phyloP scores from a whole-genome alignment of 2,113 vertebrate genomes.

The Grammomys dolichurus region DNA sequence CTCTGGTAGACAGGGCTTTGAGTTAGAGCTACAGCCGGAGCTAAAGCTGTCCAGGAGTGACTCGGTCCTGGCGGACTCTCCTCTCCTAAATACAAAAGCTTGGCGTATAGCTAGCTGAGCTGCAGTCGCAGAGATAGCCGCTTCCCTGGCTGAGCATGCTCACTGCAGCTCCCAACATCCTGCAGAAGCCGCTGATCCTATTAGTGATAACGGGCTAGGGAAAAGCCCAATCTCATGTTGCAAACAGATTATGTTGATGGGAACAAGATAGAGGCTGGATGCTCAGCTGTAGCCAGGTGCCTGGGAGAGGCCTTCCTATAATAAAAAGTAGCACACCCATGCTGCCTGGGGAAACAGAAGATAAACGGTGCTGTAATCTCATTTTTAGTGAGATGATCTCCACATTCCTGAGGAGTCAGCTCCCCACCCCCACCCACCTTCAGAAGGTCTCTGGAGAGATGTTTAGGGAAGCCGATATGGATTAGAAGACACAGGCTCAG shows the following conservation, averaged over 20 bases:
- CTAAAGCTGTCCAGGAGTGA: neutral
- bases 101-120: neutral
- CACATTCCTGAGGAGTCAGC: neutral
- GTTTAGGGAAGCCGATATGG: neutral
- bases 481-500: neutral
- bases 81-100: neutral
- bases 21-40: neutral
- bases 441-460: neutral
- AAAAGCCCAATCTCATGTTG: constrained; percentile 20
- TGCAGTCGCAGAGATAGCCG: neutral
- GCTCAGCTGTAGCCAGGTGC: neutral
- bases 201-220: constrained; percentile 13
- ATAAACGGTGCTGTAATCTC: neutral
- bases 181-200: neutral
- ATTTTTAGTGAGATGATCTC: neutral
- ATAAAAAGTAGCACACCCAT: neutral
- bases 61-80: neutral
- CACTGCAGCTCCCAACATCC: neutral
- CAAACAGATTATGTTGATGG: constrained; percentile 26
- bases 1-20: neutral
- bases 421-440: neutral
- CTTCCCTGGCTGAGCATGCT: fast-evolving
- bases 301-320: neutral
- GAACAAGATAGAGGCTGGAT: constrained; percentile 46
- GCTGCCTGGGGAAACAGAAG: neutral